A percentile compares a stretch with the other conserved stretches of the same genome.
Conservation (phyloP, 2,113 vertebrate genomes). For the Hippocampus comes region DNA sequence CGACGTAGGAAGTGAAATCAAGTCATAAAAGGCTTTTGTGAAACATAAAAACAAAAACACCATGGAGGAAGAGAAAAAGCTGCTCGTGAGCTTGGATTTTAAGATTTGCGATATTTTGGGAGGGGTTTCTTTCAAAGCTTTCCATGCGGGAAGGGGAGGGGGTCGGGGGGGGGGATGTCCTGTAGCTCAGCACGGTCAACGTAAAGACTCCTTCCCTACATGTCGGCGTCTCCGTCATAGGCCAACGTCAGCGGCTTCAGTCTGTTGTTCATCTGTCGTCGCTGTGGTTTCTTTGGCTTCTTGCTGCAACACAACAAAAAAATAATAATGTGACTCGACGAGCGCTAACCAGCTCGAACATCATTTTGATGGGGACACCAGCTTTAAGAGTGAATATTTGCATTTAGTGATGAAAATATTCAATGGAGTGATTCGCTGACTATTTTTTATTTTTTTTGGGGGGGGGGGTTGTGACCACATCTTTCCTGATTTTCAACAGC, state of each 20-base stretch:
- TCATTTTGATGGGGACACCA: not conserved
- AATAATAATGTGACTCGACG: not conserved
- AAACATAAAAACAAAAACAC: slow-evolving; percentile 30
- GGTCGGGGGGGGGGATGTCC: not conserved
- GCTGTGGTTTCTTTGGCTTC: slow-evolving; percentile 98
- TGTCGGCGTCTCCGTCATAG: slow-evolving; percentile 96
- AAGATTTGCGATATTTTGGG: slow-evolving; percentile 43
- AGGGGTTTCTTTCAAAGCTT: slow-evolving; percentile 10
- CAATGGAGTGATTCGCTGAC: too few species aligned
- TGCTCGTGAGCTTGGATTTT: slow-evolving; percentile 41
- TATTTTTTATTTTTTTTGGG: too few species aligned
- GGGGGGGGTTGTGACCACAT: too few species aligned
- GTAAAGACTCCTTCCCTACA: slow-evolving; percentile 71
- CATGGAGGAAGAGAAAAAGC: slow-evolving; percentile 28
- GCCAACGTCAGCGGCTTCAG: slow-evolving; percentile 97
- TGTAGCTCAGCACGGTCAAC: slow-evolving; percentile 6
- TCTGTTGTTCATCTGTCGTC: slow-evolving; percentile 93
- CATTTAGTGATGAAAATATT: too few species aligned
- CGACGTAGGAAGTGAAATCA: slow-evolving; percentile 44
- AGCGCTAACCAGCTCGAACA: not conserved
- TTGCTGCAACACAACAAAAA: slow-evolving; percentile 74
- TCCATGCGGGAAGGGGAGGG: slow-evolving; percentile 6
- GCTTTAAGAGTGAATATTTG: too few species aligned
- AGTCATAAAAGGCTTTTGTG: slow-evolving; percentile 66
- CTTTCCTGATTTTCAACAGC: too few species aligned